Conservation (phyloP, 2,113 vertebrate genomes). For the Onychostoma macrolepis region DNA sequence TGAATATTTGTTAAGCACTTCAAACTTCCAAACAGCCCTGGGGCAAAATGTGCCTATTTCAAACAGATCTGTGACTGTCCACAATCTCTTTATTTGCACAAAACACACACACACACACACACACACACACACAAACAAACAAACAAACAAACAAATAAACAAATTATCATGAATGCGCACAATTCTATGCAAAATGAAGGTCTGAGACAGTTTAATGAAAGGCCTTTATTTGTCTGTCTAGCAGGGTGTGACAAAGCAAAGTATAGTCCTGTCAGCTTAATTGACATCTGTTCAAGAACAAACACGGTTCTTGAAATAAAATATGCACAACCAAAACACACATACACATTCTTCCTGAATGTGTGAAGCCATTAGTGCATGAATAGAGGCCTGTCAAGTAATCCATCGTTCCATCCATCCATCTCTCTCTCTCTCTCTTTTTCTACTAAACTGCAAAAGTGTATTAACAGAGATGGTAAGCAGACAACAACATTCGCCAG, state of each 20-base stretch:
- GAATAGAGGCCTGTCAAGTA: slow-evolving; percentile 44
- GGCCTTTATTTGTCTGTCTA: slow-evolving; percentile 17
- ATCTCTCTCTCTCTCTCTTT: slow-evolving; percentile 8
- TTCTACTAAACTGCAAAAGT: background rate
- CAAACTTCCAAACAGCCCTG: background rate
- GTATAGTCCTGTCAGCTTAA: slow-evolving; percentile 5
- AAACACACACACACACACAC: background rate
- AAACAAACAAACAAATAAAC: slow-evolving; percentile 20
- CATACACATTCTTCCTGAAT: slow-evolving; percentile 21
- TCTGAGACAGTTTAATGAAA: slow-evolving; percentile 21
- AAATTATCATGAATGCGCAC: background rate
- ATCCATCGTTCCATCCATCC: slow-evolving; percentile 33
- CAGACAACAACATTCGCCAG: slow-evolving; percentile 26
- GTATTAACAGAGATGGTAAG: slow-evolving; percentile 36
- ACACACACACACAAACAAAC: background rate
- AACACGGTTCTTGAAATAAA: background rate
- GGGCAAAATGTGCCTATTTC: background rate
- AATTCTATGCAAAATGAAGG: slow-evolving; percentile 4
- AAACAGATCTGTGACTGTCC: background rate
- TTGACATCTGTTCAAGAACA: slow-evolving; percentile 18
- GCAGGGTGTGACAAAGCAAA: slow-evolving; percentile 17
- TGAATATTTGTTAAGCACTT: background rate
- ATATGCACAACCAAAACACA: slow-evolving; percentile 1
- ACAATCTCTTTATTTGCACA: background rate
- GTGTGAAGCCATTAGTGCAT: slow-evolving; percentile 40